Conservation (phyloP, 2,888 invertebrate species). For the Himalopsyche japonica region DNA sequence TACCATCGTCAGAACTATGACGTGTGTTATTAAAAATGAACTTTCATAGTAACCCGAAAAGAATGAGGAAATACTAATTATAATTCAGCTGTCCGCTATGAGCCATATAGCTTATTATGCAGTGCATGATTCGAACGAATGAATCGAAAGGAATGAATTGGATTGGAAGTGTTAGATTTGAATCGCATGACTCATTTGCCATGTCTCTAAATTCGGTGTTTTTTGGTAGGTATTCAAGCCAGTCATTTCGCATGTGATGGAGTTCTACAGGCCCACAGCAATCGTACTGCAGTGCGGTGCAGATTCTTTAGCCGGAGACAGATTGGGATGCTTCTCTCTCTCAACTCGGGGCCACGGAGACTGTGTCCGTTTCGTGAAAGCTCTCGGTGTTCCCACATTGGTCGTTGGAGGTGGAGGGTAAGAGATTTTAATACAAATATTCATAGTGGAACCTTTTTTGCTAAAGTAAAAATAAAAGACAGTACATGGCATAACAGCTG, state of each 20-base stretch:
- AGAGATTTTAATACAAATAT: constrained; percentile 40
- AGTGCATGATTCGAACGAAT: too few species aligned
- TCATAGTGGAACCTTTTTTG: too few species aligned
- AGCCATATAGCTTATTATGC: too few species aligned
- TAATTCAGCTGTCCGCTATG: too few species aligned
- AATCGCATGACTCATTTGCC: neutral
- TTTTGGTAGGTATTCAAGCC: constrained; percentile 84
- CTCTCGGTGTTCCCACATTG: constrained; percentile 86
- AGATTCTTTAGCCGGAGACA: constrained; percentile 94
- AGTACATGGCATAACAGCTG: too few species aligned
- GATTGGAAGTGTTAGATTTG: neutral
- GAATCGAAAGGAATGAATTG: too few species aligned
- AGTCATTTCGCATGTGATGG: constrained; percentile 91
- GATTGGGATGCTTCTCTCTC: constrained; percentile 93
- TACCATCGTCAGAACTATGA: too few species aligned
- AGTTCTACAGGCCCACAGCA: constrained; percentile 93
- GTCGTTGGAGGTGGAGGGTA: constrained; percentile 80
- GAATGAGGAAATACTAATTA: too few species aligned
- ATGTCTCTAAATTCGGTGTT: neutral
- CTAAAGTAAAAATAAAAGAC: too few species aligned
- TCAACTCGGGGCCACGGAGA: constrained; percentile 96
- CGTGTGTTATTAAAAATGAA: too few species aligned
- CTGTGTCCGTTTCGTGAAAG: constrained; percentile 95
- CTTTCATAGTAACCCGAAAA: too few species aligned
- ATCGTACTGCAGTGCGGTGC: constrained; percentile 98